Evolutionary conservation across 64 coral and sea anemone genomes (phyloP), one percentile per base, ranked within the genome.

Genomic region (Exaiptasia diaphana): DNA sequence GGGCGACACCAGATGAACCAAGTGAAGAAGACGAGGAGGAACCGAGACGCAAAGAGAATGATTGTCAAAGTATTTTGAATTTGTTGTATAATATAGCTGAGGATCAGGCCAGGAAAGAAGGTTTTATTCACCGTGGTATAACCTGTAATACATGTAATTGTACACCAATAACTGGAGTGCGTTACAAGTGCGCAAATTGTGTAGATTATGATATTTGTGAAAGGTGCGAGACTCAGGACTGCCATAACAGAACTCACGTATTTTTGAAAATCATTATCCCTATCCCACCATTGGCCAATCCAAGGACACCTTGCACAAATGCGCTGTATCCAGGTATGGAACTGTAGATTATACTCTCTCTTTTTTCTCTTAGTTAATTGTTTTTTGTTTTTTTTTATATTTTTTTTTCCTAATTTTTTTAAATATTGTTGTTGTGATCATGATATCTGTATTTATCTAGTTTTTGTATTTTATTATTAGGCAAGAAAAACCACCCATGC

Each of bases 121-220:
- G 95, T 3, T 93, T 85, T 37, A 93, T 99, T 55, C 95, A 99
- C 39, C 95, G 95, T 43, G 95, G 95, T 14, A 99, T 99, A 50
- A 99, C 95, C 18, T 99, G 95, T 40, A 99, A 99, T 60, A 77
- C 80, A 17, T 99, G 95, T 43, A 85, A 99, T 24, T 73, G 74
- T 20, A 99, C 89, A 67, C 95, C 95, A 18, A 80, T 99, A 40
- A 93, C 89, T 78, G 95, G 95, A 44, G 82, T 88, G 50, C 67
- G 95, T 38, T 99, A 92, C 41, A 99, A 93, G 67, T 99, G 95
- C 75, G 81, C 89, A 4, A 99, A 74, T 21, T 99, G 95, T 41
- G 72, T 99, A 6, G 95, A 99, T 81, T 99, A 99, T 75, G 95
- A 99, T 59, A 50, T 99, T 22, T 99, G 95, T 69, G 95, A 93